Percentiles rank a stretch among this genome's conserved stretches.
Evolutionary conservation across 1,140 invertebrate genomes (phyloP).

Genomic region (Drosophila pectinifera): DNA sequence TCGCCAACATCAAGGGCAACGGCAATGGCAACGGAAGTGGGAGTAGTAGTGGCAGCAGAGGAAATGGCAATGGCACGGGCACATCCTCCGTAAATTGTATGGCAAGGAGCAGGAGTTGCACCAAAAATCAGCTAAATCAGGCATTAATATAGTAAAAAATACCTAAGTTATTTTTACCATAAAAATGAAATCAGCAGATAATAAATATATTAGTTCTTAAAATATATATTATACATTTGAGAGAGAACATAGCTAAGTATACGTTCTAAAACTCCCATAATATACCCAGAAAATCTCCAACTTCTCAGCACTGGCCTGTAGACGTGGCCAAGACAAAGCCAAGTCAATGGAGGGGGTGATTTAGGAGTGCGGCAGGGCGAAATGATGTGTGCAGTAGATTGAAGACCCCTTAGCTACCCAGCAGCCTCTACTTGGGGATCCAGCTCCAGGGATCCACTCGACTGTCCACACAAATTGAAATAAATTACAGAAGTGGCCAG

Average conservation of each 20-base stretch:
- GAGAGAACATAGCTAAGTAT: too few relatives aligned
- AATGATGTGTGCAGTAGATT: constrained; percentile 77
- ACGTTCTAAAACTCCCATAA: not conserved
- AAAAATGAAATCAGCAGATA: not conserved
- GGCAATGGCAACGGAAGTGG: constrained; percentile 4
- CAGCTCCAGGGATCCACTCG: constrained; percentile 47
- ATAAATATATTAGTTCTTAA: too few relatives aligned
- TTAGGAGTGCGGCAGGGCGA: constrained; percentile 60
- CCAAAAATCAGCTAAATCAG: too few relatives aligned
- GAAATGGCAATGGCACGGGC: constrained; percentile 12
- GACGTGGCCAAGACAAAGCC: constrained; percentile 41
- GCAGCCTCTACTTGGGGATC: constrained; percentile 22
- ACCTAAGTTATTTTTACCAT: too few relatives aligned
- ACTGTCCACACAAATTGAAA: constrained; percentile 82
- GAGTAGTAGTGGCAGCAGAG: constrained; percentile 6
- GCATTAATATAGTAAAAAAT: too few relatives aligned
- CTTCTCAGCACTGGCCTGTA: not conserved
- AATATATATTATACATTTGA: too few relatives aligned
- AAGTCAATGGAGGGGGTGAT: constrained; percentile 61
- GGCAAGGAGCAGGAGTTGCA: constrained; percentile 7
- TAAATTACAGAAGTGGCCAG: constrained; percentile 76
- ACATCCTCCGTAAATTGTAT: constrained; percentile 23
- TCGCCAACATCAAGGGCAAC: constrained; percentile 73
- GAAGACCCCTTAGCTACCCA: constrained; percentile 59
- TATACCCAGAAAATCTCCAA: constrained; percentile 3